phyloP scores from a whole-genome alignment of 2,113 vertebrate genomes.

The Sisor rabdophorus region DNA sequence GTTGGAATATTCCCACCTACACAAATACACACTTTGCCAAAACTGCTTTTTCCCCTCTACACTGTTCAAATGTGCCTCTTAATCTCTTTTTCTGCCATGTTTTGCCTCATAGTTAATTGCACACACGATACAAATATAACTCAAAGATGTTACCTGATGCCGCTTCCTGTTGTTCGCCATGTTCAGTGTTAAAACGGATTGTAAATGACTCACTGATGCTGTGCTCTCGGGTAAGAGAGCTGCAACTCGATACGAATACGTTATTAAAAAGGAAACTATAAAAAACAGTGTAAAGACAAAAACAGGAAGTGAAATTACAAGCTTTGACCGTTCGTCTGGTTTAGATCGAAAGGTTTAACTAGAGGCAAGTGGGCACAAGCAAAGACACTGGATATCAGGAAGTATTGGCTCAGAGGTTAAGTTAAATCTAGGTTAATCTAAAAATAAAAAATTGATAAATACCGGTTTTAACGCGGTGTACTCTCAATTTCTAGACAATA shows the following conservation, averaged over 20 bases:
- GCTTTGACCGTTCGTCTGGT: not conserved
- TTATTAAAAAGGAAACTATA: not conserved
- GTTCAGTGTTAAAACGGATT: not conserved
- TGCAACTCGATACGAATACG: not conserved
- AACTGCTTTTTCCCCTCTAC: not conserved
- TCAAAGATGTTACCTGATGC: conserved; percentile 2
- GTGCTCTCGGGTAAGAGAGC: not conserved
- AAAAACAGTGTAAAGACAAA: not conserved
- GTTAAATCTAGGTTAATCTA: too few species aligned
- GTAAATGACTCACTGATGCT: not conserved
- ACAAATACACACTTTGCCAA: not conserved
- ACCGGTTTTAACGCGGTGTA: too few species aligned
- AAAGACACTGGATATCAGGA: too few species aligned
- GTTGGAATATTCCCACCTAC: not conserved
- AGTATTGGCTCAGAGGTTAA: too few species aligned
- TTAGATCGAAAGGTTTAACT: not conserved
- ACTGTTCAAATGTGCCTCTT: not conserved
- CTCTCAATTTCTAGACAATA: too few species aligned
- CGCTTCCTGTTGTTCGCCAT: not conserved
- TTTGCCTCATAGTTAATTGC: not conserved
- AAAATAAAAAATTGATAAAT: too few species aligned
- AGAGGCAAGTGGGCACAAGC: not conserved
- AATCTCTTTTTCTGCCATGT: not conserved
- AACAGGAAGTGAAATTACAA: not conserved
- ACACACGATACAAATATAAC: not conserved